phyloP scores from a whole-genome alignment of 2,888 invertebrate genomes.

The Myathropa florea region DNA sequence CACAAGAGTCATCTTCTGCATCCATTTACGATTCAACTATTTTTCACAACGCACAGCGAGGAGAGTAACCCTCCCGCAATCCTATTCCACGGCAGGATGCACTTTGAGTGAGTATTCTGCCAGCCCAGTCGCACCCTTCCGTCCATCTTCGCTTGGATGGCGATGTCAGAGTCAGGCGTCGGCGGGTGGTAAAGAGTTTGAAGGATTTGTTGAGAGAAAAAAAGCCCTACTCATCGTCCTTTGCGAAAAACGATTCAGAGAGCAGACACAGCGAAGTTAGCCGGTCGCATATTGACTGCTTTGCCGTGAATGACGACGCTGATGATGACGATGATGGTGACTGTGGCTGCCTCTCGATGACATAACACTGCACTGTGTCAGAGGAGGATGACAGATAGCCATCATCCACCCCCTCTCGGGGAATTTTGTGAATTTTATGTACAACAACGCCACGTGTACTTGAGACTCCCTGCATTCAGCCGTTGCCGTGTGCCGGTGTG shows the following conservation, averaged over 20 bases:
- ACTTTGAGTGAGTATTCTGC: not conserved
- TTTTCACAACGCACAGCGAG: constrained; percentile 33
- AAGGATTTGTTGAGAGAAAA: not conserved
- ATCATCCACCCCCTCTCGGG: not conserved
- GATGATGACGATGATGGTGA: constrained; percentile 26
- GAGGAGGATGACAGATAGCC: constrained; percentile 38
- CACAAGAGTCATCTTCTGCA: constrained; percentile 48
- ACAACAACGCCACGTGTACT: constrained; percentile 63
- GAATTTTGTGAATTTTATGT: constrained; percentile 43
- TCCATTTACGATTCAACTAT: constrained; percentile 33
- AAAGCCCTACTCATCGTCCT: constrained; percentile 18
- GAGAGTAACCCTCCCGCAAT: constrained; percentile 23
- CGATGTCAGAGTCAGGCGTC: not conserved
- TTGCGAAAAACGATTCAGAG: constrained; percentile 13
- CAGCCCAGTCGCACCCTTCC: not conserved
- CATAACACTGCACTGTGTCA: constrained; percentile 43
- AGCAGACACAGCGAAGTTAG: constrained; percentile 41
- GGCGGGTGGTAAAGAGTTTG: constrained; percentile 18
- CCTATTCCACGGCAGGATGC: not conserved
- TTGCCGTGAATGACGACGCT: constrained; percentile 14
- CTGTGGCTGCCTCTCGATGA: constrained; percentile 41
- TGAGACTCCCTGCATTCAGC: constrained; percentile 53
- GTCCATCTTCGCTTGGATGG: not conserved
- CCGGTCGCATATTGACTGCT: constrained; percentile 14
- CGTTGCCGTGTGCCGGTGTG: constrained; percentile 21